Conservation (phyloP, 2,888 invertebrate genomes). For the Ceraclea dissimilis region DNA sequence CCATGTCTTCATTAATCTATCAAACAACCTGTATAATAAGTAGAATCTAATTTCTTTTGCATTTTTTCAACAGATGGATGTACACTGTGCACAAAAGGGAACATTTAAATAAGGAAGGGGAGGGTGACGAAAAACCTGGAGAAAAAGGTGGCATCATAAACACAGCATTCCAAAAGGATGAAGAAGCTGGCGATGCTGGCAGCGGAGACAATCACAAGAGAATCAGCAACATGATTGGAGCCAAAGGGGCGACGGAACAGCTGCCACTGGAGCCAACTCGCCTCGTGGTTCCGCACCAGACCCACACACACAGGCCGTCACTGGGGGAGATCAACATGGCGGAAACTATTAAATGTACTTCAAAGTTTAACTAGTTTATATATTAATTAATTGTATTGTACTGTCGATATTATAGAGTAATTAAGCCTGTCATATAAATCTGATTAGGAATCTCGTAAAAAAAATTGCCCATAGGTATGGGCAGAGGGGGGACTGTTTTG, state of each 20-base stretch:
- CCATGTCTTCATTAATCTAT: too few relatives aligned
- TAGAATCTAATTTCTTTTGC: too few relatives aligned
- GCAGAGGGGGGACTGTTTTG: too few relatives aligned
- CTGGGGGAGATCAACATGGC: conserved; percentile 23
- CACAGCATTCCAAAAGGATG: conserved; percentile 42
- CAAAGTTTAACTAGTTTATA: conserved; percentile 13
- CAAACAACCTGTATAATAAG: too few relatives aligned
- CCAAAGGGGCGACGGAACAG: conserved; percentile 42
- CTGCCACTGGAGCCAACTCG: conserved; percentile 24
- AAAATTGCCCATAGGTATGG: too few relatives aligned
- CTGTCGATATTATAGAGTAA: too few relatives aligned
- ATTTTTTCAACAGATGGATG: conserved; percentile 52
- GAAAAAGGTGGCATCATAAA: conserved; percentile 38
- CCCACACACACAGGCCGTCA: conserved; percentile 20
- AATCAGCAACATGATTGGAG: conserved; percentile 29
- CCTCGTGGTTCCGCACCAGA: conserved; percentile 28
- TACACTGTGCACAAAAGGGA: conserved; percentile 60
- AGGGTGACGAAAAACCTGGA: conserved; percentile 27
- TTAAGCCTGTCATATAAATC: background rate
- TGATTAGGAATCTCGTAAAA: background rate
- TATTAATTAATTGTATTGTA: too few relatives aligned
- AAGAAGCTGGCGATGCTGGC: conserved; percentile 36
- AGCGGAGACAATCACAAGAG: conserved; percentile 26
- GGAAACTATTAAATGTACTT: conserved; percentile 25
- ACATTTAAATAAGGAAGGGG: conserved; percentile 27